phyloP scores from a whole-genome alignment of 2,888 invertebrate genomes.

The Sclerodermus sp. region DNA sequence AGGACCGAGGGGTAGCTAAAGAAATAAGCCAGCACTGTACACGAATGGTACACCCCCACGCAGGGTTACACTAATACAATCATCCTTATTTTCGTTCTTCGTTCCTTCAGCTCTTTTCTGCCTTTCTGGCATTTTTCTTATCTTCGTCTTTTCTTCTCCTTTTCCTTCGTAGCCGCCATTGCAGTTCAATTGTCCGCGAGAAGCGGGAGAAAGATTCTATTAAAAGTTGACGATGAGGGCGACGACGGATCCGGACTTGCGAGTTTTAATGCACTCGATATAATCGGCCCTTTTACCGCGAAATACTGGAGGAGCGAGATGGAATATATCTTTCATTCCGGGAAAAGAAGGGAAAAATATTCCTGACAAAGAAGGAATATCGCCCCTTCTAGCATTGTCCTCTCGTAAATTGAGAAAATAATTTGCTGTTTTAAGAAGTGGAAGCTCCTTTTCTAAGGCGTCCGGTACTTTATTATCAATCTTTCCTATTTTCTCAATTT shows the following conservation, averaged over 20 bases:
- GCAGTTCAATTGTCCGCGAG: slow-evolving; percentile 41
- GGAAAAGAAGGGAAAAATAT: too few relatives aligned
- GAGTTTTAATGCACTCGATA: slow-evolving; percentile 49
- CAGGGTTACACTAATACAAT: too few relatives aligned
- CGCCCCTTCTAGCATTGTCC: slow-evolving; percentile 2
- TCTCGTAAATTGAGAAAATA: slow-evolving; percentile 35
- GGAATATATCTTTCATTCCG: neutral
- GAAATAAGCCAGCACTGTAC: too few relatives aligned
- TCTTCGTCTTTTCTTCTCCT: too few relatives aligned
- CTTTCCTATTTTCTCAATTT: too few relatives aligned
- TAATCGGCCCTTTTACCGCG: slow-evolving; percentile 47
- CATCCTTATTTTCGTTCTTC: too few relatives aligned
- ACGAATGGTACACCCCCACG: too few relatives aligned
- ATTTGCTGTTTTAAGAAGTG: slow-evolving; percentile 36
- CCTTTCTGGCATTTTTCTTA: too few relatives aligned
- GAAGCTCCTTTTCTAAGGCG: neutral
- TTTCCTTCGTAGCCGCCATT: slow-evolving; percentile 10
- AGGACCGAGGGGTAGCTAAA: too few relatives aligned
- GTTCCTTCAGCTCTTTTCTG: too few relatives aligned
- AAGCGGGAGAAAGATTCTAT: slow-evolving; percentile 43
- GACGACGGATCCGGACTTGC: slow-evolving; percentile 35
- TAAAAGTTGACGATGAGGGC: slow-evolving; percentile 46
- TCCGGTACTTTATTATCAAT: too few relatives aligned
- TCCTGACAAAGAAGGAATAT: too few relatives aligned
- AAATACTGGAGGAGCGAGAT: slow-evolving; percentile 29